Conservation (phyloP, 2,888 invertebrate genomes). For the Acanthoscelides obtectus region DNA sequence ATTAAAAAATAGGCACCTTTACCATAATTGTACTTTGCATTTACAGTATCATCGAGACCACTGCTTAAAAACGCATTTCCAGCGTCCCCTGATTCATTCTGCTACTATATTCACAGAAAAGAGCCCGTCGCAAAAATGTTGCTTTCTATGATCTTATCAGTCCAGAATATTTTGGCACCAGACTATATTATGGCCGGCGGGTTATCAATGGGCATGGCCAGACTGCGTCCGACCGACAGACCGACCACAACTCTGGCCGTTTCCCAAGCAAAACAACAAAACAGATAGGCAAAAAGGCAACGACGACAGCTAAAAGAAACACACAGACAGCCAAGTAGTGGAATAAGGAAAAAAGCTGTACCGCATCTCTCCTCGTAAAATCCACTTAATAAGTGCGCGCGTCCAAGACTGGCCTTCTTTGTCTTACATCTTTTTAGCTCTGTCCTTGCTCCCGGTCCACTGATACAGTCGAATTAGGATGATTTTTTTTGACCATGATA, state of each 20-base stretch:
- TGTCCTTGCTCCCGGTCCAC: not conserved
- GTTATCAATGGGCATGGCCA: not conserved
- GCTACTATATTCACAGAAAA: no score
- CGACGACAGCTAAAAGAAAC: not conserved
- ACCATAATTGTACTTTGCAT: no score
- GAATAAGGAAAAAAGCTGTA: not conserved
- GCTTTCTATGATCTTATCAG: not conserved
- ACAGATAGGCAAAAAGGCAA: not conserved
- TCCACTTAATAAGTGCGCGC: not conserved
- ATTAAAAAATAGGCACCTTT: no score
- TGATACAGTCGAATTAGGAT: not conserved
- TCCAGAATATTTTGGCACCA: not conserved
- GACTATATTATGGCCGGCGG: not conserved
- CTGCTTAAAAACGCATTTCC: no score
- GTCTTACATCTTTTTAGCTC: not conserved
- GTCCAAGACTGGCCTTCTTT: not conserved
- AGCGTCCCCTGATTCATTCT: no score
- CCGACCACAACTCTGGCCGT: not conserved
- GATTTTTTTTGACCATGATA: no score
- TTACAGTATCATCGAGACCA: no score
- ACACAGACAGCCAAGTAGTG: not conserved
- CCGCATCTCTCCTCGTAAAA: not conserved
- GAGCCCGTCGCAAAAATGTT: not conserved
- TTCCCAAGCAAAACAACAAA: not conserved
- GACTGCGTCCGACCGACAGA: not conserved